These are phyloP conservation scores for Liasis olivaceus DNA, from an alignment of 2,797 vertebrate genomes.

Conservation along the genomic window DNA sequence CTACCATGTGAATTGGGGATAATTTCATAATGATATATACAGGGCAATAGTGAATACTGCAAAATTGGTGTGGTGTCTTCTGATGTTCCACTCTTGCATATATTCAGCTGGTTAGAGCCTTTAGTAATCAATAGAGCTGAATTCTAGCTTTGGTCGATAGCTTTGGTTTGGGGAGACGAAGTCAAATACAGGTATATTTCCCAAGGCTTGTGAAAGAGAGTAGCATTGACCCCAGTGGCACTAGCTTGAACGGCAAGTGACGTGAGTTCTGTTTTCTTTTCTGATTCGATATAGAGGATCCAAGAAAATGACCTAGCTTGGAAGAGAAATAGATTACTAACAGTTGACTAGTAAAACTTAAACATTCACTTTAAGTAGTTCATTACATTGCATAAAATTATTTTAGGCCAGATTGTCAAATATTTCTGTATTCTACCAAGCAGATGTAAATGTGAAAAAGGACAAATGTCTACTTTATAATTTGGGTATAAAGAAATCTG, in stretches of 20 bases:
- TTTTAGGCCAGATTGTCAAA: no score
- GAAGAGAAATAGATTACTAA: neutral
- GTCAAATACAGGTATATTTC: neutral
- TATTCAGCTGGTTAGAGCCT: neutral
- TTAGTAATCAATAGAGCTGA: neutral
- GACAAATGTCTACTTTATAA: slow-evolving; percentile 2
- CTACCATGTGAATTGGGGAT: neutral
- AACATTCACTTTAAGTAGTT: neutral
- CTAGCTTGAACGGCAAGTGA: no score
- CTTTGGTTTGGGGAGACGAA: neutral
- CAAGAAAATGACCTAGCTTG: neutral
- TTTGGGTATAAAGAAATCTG: neutral
- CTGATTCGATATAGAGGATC: neutral
- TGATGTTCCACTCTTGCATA: neutral
- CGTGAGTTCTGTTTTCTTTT: no score
- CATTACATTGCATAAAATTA: no score
- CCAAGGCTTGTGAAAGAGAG: neutral
- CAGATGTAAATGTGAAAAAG: neutral
- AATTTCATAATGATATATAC: neutral
- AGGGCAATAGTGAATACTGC: neutral
- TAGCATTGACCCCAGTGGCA: no score
- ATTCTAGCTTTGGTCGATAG: neutral
- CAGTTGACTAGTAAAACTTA: neutral
- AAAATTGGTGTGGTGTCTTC: neutral
- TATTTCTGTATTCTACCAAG: neutral